Percentiles rank a stretch among this genome's conserved stretches.
These are phyloP conservation scores for Drosophila gaucha DNA, from an alignment of 2,888 invertebrate genomes.

Conservation along the genomic window DNA sequence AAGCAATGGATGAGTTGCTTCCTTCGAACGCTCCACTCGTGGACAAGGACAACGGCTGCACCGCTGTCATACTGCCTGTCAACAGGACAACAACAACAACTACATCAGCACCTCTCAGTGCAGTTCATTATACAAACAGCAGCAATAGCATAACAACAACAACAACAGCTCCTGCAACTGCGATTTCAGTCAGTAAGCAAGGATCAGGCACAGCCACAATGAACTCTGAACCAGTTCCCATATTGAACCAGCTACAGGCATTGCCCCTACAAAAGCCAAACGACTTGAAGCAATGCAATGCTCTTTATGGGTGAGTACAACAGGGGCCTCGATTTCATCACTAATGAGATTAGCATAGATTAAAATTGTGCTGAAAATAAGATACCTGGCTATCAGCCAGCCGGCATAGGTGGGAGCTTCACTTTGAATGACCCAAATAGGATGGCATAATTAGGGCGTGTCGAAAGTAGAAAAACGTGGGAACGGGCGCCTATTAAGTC, in stretches of 20 bases:
- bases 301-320: constrained; percentile 54
- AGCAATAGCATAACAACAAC: constrained; percentile 8
- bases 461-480: neutral
- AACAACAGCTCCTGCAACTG: constrained; percentile 20
- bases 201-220: constrained; percentile 27
- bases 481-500: constrained; percentile 35
- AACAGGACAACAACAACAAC: constrained; percentile 23
- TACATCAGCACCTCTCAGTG: constrained; percentile 22
- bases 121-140: constrained; percentile 57
- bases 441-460: constrained; percentile 17
- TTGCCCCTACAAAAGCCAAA: constrained; percentile 55
- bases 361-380: constrained; percentile 21
- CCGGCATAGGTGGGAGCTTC: neutral
- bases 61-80: constrained; percentile 60
- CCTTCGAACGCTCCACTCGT: constrained; percentile 59
- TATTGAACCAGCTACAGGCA: constrained; percentile 60
- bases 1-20: constrained; percentile 56
- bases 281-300: constrained; percentile 60
- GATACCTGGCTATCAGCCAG: constrained; percentile 1
- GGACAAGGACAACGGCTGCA: constrained; percentile 51
- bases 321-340: constrained; percentile 17
- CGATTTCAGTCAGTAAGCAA: constrained; percentile 24
- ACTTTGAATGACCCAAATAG: constrained; percentile 33
- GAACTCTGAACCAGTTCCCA: constrained; percentile 62
- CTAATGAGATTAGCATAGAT: constrained; percentile 62